Evolutionary conservation across 2,797 vertebrate species (phyloP).

Genomic region (Acipenser ruthenus): DNA sequence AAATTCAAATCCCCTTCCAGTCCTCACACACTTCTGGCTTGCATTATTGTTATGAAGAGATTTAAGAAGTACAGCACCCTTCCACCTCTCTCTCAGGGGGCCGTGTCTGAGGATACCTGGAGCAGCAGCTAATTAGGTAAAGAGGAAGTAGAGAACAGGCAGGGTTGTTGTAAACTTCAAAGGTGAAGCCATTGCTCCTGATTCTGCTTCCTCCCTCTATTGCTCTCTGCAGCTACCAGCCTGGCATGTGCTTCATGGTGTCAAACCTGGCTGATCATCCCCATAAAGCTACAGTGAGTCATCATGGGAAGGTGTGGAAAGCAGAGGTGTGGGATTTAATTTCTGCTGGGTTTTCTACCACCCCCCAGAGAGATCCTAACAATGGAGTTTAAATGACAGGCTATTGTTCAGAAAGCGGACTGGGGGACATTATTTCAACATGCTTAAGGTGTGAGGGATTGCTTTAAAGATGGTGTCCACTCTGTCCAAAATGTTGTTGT

Average conservation of each 20-base stretch:
- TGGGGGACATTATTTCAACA: too few relatives aligned
- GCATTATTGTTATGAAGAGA: too few relatives aligned
- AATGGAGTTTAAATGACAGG: too few relatives aligned
- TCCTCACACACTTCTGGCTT: too few relatives aligned
- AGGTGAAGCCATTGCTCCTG: conserved; percentile 47
- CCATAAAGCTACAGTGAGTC: conserved; percentile 60
- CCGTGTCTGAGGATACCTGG: conserved; percentile 33
- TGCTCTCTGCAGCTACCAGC: conserved; percentile 37
- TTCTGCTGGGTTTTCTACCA: conserved; percentile 43
- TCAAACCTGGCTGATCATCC: conserved; percentile 39
- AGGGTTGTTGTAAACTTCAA: conserved; percentile 62
- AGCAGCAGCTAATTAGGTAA: conserved; percentile 41
- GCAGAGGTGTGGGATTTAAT: conserved; percentile 43
- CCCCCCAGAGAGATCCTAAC: conserved; percentile 33
- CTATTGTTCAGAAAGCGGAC: too few relatives aligned
- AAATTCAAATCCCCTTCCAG: too few relatives aligned
- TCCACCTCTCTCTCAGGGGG: too few relatives aligned
- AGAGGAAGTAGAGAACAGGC: conserved; percentile 62
- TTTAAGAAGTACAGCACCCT: too few relatives aligned
- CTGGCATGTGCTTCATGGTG: conserved; percentile 44
- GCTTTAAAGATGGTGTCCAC: too few relatives aligned
- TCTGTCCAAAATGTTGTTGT: too few relatives aligned
- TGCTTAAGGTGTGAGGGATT: too few relatives aligned
- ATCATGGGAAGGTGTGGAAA: conserved; percentile 54
- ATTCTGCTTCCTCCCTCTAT: conserved; percentile 34